phyloP scores from a whole-genome alignment of 2,888 invertebrate species.

The Frankliniella fusca region DNA sequence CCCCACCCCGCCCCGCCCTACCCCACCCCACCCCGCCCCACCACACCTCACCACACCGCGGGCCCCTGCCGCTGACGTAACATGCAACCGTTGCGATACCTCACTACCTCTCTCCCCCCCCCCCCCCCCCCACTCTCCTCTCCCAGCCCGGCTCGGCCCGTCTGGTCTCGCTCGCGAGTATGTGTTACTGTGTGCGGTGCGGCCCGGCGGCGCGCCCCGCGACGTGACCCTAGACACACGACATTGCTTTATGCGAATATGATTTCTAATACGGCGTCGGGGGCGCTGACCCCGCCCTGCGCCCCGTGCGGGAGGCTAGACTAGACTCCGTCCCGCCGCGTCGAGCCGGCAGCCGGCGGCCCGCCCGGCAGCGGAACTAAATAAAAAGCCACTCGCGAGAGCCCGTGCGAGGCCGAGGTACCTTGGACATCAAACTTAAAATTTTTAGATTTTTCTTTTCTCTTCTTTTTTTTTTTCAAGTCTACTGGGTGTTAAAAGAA shows the following conservation, averaged over 20 bases:
- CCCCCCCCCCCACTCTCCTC: neutral
- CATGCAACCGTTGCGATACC: conserved; percentile 11
- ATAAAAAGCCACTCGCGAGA: too few species aligned
- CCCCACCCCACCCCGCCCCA: neutral
- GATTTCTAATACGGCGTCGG: neutral
- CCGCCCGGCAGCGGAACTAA: neutral
- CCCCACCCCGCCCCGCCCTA: neutral
- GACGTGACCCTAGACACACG: too few species aligned
- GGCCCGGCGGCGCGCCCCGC: too few species aligned
- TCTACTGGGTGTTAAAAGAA: too few species aligned
- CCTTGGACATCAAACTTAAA: too few species aligned
- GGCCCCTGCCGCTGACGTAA: neutral
- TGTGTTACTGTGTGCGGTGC: too few species aligned
- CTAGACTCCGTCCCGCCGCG: too few species aligned
- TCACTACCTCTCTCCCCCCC: neutral
- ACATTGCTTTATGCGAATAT: neutral
- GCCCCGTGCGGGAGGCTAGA: neutral
- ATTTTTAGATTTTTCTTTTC: too few species aligned
- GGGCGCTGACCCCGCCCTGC: neutral
- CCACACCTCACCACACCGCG: neutral
- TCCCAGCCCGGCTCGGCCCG: neutral
- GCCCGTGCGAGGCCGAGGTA: too few species aligned
- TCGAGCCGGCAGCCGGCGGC: too few species aligned
- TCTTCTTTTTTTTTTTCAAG: too few species aligned
- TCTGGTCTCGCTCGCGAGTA: too few species aligned